Conservation (phyloP, 2,888 invertebrate genomes). For the Drosophila phalerata region DNA sequence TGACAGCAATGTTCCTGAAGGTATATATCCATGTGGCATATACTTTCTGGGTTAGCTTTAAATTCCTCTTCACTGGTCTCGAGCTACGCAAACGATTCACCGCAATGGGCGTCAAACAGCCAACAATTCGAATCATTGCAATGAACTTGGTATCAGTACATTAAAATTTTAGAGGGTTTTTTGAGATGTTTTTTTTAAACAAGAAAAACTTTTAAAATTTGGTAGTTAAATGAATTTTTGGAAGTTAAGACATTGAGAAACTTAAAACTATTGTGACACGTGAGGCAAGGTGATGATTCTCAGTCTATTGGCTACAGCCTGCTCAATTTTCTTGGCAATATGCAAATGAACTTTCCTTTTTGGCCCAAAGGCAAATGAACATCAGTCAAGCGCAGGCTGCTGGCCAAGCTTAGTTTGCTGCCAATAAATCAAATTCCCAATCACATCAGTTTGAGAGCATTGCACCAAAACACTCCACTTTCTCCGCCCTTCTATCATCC, state of each 20-base stretch:
- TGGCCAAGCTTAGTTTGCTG: conserved; percentile 58
- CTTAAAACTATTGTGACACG: neutral
- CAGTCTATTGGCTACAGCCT: neutral
- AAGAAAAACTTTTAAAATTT: conserved; percentile 6
- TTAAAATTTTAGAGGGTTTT: conserved; percentile 10
- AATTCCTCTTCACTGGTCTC: neutral
- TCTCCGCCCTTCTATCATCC: neutral
- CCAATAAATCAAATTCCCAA: conserved; percentile 75
- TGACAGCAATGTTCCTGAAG: neutral
- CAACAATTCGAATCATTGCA: conserved; percentile 21
- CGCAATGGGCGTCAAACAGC: conserved; percentile 21
- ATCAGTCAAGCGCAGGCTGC: conserved; percentile 40
- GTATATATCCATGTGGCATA: neutral
- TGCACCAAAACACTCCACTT: conserved; percentile 22
- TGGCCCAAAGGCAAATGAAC: conserved; percentile 33
- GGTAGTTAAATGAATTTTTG: neutral
- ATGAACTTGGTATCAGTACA: neutral
- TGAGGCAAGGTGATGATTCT: conserved; percentile 3
- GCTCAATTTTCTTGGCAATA: conserved; percentile 10
- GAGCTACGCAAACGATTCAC: conserved; percentile 28
- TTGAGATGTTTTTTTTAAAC: neutral
- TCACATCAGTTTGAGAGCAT: conserved; percentile 61
- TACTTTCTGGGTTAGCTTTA: neutral
- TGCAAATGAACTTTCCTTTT: conserved; percentile 28
- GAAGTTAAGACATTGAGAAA: neutral